These are phyloP conservation scores for Lumbricus terrestris DNA, from an alignment of 2,888 invertebrate species.

Conservation along the genomic window DNA sequence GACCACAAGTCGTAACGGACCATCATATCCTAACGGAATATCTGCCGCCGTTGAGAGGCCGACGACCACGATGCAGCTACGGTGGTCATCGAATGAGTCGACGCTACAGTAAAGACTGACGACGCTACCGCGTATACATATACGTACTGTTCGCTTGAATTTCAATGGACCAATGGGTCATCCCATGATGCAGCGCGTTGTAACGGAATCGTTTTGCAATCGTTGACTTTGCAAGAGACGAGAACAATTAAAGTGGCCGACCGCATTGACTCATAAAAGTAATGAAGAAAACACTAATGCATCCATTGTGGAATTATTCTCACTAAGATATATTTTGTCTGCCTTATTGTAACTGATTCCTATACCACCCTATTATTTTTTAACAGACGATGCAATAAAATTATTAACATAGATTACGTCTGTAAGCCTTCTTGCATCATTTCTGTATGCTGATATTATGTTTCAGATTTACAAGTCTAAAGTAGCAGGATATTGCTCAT, in stretches of 20 bases:
- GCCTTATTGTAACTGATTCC: not conserved
- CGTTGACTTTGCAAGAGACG: not conserved
- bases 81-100: not conserved
- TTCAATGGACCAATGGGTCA: not conserved
- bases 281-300: not conserved
- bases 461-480: not conserved
- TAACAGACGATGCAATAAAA: too few relatives aligned
- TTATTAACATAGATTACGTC: not conserved
- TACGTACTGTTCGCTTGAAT: not conserved
- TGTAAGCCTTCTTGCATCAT: not conserved
- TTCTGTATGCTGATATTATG: not conserved
- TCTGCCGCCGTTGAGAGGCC: not conserved
- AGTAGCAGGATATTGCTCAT: too few relatives aligned
- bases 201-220: not conserved
- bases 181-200: not conserved
- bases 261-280: not conserved
- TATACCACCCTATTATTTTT: not conserved
- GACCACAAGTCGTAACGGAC: not conserved
- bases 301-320: not conserved
- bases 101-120: not conserved
- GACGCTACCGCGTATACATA: not conserved
- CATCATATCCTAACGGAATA: not conserved
- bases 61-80: too few relatives aligned
- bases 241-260: not conserved
- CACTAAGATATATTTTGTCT: not conserved